Evolutionary conservation across 2,797 vertebrate species (phyloP), one percentile per base, ranked within the genome.

Genomic region (Lutra lutra): DNA sequence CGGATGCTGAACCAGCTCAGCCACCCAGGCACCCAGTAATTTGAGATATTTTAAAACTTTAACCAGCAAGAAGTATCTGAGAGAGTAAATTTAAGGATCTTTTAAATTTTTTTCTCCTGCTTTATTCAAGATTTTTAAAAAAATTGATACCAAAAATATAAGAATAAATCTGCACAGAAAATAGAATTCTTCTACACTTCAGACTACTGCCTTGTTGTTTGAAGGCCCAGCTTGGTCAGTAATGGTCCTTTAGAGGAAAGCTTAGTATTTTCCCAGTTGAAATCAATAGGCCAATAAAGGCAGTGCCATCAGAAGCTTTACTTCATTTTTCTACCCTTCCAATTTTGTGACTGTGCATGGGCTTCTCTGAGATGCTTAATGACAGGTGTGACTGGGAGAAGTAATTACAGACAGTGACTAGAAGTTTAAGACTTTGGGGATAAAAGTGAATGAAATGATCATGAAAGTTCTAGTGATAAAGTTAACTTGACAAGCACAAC

Each of bases 351-450:
- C 68, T 98, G 94, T 97, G 80, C 64, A 97, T 86, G 95, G 92
- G 46, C 72, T 97, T 98, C 97, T 97, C 96, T 97, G 97, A 98
- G 94, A 96, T 98, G 96, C 98, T 98, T 98, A 98, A 98, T 98
- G 97, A 93, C 95, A 98, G 95, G 79, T 98, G 95, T 98, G 96
- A 98, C 97, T 98, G 89, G 96, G 94, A 98, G 95, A 96, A 97
- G 95, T 97, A 98, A 99, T 98, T 98, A 98, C 7, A 97, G 95
- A 62, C 95, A 98, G 95, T 98, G 98, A 98, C 96, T 97, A 92
- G 96, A 98, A 98, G 95, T 98, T 98, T 97, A 98, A 98, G 97
- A 98, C 93, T 98, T 97, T 92, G 77, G 94, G 91, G 97, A 98
- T 98, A 89, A 98, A 98, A 98, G 98, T 91, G 94, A 96, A 97